These are phyloP conservation scores for Rhegmatorhina hoffmannsi DNA, from an alignment of 2,113 vertebrate genomes.

Conservation along the genomic window DNA sequence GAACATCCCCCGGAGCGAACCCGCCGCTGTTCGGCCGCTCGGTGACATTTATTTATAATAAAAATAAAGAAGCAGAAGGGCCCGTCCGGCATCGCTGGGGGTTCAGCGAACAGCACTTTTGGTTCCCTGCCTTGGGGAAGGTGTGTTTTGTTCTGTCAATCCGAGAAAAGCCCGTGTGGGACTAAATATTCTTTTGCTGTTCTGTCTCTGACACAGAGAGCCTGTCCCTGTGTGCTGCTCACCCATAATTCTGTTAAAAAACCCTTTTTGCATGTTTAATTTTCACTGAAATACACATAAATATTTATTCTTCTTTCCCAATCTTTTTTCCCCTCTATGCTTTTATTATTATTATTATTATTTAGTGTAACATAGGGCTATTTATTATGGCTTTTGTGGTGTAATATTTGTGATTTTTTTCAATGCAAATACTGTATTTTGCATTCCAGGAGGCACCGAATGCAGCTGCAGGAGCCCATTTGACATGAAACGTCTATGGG, in stretches of 20 bases:
- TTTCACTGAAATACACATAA: background rate
- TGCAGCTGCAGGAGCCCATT: background rate
- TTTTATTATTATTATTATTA: rapidly evolving
- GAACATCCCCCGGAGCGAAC: no score
- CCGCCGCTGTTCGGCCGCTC: no score
- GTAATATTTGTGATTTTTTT: background rate
- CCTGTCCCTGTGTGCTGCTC: rapidly evolving
- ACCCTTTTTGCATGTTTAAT: background rate
- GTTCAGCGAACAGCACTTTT: rapidly evolving
- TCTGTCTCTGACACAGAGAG: background rate
- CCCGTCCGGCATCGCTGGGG: rapidly evolving
- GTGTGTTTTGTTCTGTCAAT: rapidly evolving
- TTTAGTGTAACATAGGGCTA: rapidly evolving
- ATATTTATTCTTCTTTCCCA: background rate
- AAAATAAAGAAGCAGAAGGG: background rate
- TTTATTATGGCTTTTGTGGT: rapidly evolving
- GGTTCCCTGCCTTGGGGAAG: background rate
- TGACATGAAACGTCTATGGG: rapidly evolving
- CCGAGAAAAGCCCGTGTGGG: rapidly evolving
- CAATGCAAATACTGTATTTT: background rate
- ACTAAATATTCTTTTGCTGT: rapidly evolving
- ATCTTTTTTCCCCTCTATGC: background rate
- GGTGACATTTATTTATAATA: no score
- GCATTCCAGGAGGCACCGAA: rapidly evolving
- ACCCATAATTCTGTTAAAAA: rapidly evolving